Percentiles rank a stretch among this genome's conserved stretches.
Evolutionary conservation across 2,113 vertebrate genomes (phyloP).

Genomic region (Elephantulus edwardii): DNA sequence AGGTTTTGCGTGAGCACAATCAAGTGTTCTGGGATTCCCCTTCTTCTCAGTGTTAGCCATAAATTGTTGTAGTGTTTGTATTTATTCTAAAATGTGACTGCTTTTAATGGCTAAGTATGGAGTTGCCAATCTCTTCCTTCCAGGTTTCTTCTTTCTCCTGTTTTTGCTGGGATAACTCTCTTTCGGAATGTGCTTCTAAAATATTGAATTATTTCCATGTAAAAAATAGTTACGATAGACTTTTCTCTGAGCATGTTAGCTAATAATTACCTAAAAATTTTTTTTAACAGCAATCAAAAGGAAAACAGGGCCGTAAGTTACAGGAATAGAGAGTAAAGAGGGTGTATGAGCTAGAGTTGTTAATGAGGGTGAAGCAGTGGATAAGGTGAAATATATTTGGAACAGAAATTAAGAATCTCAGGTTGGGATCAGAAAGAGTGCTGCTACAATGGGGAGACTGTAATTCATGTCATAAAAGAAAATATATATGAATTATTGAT

Average conservation of each 20-base stretch:
- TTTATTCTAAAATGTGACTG: constrained; percentile 28
- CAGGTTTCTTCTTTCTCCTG: neutral
- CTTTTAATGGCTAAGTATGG: constrained; percentile 14
- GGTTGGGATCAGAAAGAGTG: too few species aligned
- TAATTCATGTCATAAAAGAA: too few species aligned
- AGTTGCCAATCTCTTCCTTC: neutral
- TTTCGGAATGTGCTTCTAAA: neutral
- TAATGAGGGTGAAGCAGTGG: neutral
- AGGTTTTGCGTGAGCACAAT: too few species aligned
- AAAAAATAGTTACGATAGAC: too few species aligned
- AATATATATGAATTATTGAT: too few species aligned
- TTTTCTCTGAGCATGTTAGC: too few species aligned
- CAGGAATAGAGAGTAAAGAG: neutral
- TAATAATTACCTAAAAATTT: too few species aligned
- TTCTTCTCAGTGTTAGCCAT: too few species aligned
- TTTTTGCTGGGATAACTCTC: neutral
- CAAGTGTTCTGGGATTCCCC: too few species aligned
- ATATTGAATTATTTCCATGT: neutral
- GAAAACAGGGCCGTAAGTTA: neutral
- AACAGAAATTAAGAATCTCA: too few species aligned
- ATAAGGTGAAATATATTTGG: neutral
- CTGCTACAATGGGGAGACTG: too few species aligned
- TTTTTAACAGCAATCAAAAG: neutral
- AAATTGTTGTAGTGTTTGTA: neutral
- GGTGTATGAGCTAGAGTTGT: neutral